Conservation (phyloP, 1,140 invertebrate genomes). For the Mylabris phalerata region DNA sequence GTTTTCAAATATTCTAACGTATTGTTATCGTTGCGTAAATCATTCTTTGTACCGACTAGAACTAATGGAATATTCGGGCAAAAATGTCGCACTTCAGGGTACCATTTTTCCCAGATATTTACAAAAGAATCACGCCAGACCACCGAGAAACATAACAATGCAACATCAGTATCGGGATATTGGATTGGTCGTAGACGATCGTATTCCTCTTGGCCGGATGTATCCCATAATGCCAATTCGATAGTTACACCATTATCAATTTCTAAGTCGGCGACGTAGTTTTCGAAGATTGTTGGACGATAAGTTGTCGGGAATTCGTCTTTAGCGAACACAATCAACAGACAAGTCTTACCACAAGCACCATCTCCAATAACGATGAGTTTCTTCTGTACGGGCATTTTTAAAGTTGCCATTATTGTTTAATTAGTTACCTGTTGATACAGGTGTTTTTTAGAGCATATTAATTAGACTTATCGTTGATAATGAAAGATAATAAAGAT, state of each 20-base stretch:
- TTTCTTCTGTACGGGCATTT: too few relatives aligned
- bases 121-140: slow-evolving; percentile 95
- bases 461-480: too few relatives aligned
- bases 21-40: slow-evolving; percentile 91
- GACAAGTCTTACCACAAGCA: slow-evolving; percentile 97
- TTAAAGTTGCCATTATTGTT: too few relatives aligned
- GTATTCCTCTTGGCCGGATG: slow-evolving; percentile 97
- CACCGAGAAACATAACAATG: slow-evolving; percentile 96
- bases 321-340: slow-evolving; percentile 96
- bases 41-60: slow-evolving; percentile 96
- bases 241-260: slow-evolving; percentile 89
- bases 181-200: slow-evolving; percentile 92
- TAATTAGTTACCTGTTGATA: too few relatives aligned
- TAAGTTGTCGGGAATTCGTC: slow-evolving; percentile 99
- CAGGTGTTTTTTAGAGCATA: too few relatives aligned
- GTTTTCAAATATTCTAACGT: slow-evolving; percentile 95
- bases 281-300: slow-evolving; percentile 98
- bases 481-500: too few relatives aligned
- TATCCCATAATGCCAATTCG: slow-evolving; percentile 93
- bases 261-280: slow-evolving; percentile 97
- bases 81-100: slow-evolving; percentile 93
- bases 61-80: slow-evolving; percentile 98
- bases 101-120: slow-evolving; percentile 98
- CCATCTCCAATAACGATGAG: slow-evolving; percentile 62
- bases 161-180: slow-evolving; percentile 97